phyloP scores from a whole-genome alignment of 2,888 invertebrate genomes.

The Ophioninae sp. region DNA sequence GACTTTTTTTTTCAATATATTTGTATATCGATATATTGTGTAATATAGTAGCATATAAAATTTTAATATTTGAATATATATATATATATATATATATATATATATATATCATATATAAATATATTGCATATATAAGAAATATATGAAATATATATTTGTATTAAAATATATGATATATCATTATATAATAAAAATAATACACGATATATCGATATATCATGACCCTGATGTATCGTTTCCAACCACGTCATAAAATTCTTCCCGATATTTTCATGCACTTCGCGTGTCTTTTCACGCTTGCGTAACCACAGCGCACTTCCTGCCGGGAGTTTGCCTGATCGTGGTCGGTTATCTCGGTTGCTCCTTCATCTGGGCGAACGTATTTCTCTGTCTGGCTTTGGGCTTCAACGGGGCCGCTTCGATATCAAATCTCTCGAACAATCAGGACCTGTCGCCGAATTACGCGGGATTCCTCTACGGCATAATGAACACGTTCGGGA shows the following conservation, averaged over 20 bases:
- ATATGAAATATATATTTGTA: too few relatives aligned
- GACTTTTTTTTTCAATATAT: not conserved
- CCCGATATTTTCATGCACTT: not conserved
- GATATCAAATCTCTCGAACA: conserved; percentile 81
- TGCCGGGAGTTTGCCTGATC: conserved; percentile 83
- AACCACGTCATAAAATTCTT: too few relatives aligned
- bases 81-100: too few relatives aligned
- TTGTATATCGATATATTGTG: not conserved
- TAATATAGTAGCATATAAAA: too few relatives aligned
- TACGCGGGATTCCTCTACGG: conserved; percentile 89
- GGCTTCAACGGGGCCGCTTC: conserved; percentile 81
- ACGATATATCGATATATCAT: not conserved
- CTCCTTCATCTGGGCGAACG: conserved; percentile 69
- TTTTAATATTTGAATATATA: too few relatives aligned
- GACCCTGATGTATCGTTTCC: too few relatives aligned
- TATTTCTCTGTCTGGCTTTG: conserved; percentile 73
- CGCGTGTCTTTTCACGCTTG: not conserved
- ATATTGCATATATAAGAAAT: too few relatives aligned
- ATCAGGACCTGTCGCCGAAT: conserved; percentile 88
- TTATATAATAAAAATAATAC: not conserved
- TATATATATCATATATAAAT: too few relatives aligned
- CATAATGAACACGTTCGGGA: conserved; percentile 88
- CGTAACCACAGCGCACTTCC: conserved; percentile 82
- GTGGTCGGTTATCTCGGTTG: conserved; percentile 75
- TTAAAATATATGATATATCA: too few relatives aligned